Evolutionary conservation across 2,888 invertebrate species (phyloP).

Genomic region (Metalampra italica): DNA sequence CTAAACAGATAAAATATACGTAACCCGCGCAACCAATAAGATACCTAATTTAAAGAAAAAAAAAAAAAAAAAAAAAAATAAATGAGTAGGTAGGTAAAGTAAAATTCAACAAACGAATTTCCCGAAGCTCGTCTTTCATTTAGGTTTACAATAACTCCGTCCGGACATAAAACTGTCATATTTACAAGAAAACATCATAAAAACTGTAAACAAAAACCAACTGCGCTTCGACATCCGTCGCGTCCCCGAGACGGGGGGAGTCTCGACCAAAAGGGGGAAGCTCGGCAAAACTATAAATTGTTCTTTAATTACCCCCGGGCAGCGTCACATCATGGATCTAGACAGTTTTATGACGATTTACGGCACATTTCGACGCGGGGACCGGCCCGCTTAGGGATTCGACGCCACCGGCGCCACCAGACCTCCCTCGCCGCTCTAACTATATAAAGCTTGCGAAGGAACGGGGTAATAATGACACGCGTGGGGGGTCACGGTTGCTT

Average conservation of each 20-base stretch:
- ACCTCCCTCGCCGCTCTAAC: slow-evolving; percentile 24
- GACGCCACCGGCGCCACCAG: slow-evolving; percentile 42
- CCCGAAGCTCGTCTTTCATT: no score
- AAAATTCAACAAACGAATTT: slow-evolving; percentile 4
- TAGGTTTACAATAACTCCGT: no score
- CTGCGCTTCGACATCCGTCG: slow-evolving; percentile 46
- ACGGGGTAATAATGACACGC: slow-evolving; percentile 11
- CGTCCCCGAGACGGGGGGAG: slow-evolving; percentile 39
- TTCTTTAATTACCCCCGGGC: slow-evolving; percentile 80
- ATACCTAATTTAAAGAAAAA: no score
- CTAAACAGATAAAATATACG: no score
- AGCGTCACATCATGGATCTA: slow-evolving; percentile 85
- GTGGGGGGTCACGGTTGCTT: slow-evolving; percentile 16
- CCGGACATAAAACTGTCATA: neutral
- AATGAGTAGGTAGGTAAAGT: slow-evolving; percentile 25
- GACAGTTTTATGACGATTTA: slow-evolving; percentile 85
- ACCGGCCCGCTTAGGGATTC: slow-evolving; percentile 59
- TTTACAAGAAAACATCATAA: slow-evolving; percentile 5
- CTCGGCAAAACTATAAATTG: slow-evolving; percentile 75
- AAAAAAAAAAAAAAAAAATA: neutral
- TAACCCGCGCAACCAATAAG: no score
- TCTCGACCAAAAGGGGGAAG: slow-evolving; percentile 45
- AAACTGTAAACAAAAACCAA: slow-evolving; percentile 39
- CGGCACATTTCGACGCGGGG: slow-evolving; percentile 77
- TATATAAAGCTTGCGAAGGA: slow-evolving; percentile 6